Evolutionary conservation across 2,888 invertebrate genomes (phyloP), one percentile per base, ranked within the genome.

Genomic region (Nasonia oneida): DNA sequence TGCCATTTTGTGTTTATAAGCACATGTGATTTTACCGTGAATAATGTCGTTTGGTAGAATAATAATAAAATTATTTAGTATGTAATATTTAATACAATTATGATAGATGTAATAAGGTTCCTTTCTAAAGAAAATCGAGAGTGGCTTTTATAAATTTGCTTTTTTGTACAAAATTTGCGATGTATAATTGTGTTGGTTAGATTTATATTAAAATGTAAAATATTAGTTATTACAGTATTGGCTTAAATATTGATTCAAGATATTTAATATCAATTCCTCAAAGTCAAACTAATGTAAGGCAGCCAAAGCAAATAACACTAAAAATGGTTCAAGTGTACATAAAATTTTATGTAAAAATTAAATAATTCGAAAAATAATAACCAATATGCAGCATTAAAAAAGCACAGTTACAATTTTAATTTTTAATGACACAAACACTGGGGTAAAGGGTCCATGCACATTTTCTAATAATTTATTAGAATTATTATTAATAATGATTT

Each of bases 341-440:
- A 84, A 79, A 83, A 53, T 74, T 12, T 39, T 15, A 29, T 14
- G 8, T 29, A 61, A 79, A 57, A 50, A 71, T n/a, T 47, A 85
- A 67, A 77, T 53, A 42, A 78, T 42, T 78, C 39, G 15, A 74
- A 8, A 47, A 39, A 85, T 70, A 67, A 80, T 77, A 84, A 82
- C 37, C 23, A 64, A 79, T 75, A 79, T 83, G 67, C 14, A 79
- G 79, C 18, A 78, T 75, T 2, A 57, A 83, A 82, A 50, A 50
- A 71, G 82, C 86, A 87, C 86, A 53, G 57, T 79, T 82, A 84
- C 70, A 61, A 80, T 86, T 86, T 50, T 81, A 29, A 83, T 86
- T 81, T 81, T 86, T 23, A 85, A 78, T 86, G 61, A 89, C 90
- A 90, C 91, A 92, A 92, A 92, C 91, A 92, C 92, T 92, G 91